Base-by-base conservation (phyloP, 2,797 vertebrate genomes). In the Phoebastria nigripes region DNA sequence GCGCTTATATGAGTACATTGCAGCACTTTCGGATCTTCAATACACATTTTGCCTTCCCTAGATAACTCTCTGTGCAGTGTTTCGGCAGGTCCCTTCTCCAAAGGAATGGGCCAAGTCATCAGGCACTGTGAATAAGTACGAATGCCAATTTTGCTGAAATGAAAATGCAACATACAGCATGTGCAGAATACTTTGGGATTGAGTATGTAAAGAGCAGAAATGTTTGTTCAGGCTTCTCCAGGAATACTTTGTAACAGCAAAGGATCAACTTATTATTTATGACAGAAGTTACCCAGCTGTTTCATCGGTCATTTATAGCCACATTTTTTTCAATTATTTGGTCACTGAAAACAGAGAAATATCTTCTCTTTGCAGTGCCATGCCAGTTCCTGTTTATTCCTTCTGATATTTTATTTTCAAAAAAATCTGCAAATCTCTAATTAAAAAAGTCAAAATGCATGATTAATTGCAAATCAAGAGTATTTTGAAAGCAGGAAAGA, bases 391-490 rank as follows among this genome's bases (percentile, higher is more conserved):
- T 82, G 25, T 80, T 95, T 85, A 74, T 77, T 67, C 26, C 37
- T 85, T 59, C 83, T 69, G 77, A 55, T 31, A 20, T n/a, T 82
- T 82, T 56, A 58, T 79, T 87, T 84, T 35, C 5, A 33, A 39
- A 47, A 58, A 8, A 46, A 21, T 24, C 35, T 85, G 41, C 66
- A 90, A 73, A 87, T 52, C 51, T 73, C 44, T 84, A 56, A 95
- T 59, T 89, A 37, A 69, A 90, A 70, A 65, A 93, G 59, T 72
- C 54, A 59, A 78, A 93, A 62, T 5, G 29, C 12, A 2, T 62
- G 82, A 92, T 95, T 96, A 96, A 91, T 95, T 87, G 82, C 78
- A 79, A 71, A 89, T 78, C 70, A 51, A 52, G 84, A 63, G 59
- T 63, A 79, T 90, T 95, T 91, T 85, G 92, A 95, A 92, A 94